Evolutionary conservation across 2,113 vertebrate species (phyloP), one percentile per base, ranked within the genome.

Genomic region (Acrocephalus arundinaceus): DNA sequence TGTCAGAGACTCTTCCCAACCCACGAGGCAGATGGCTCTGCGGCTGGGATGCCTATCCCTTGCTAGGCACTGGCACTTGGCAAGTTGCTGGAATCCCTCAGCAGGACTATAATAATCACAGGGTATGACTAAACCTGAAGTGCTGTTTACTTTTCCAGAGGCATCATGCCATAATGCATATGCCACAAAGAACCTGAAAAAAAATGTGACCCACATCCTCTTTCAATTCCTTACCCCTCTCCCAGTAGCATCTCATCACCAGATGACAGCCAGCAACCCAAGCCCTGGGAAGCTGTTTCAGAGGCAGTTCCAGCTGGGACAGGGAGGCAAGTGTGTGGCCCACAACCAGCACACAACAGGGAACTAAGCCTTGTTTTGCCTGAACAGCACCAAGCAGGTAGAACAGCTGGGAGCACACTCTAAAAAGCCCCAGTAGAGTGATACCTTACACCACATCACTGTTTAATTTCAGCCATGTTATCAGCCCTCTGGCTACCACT

Each of bases 111-210:
- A 90, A 93, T 71, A 95, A 96, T 82, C 87, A 70, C 31, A 7
- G 43, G 72, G 67, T 75, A 93, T 71, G 93, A 95, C 75, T 94
- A 83, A 93, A 87, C 74, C 74, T 39, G 58, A 83, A 91, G 43
- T 2, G 1, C 75, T 51, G 30, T 45, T 85, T 66, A 11, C 67
- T 88, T 59, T 80, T 72, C 79, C 74, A 85, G 59, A 23, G 67
- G 91, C 84, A 39, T 31, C 4, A 0, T 43, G 92, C 90, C 82
- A 62, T 73, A 93, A 72, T 0, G 7, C 39, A 43, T 35, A 49
- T 11, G 33, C 2, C 41, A 85, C 25, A 57, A 66, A 63, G 63
- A 75, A 84, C 45, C 43, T 39, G 5, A 4, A 11, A 48, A 41
- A 72, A 87, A 17, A 78, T 2, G 46, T 59, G 68, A 95, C 91